phyloP scores from a whole-genome alignment of 2,113 vertebrate genomes.

The sheep (Ovis aries) region DNA sequence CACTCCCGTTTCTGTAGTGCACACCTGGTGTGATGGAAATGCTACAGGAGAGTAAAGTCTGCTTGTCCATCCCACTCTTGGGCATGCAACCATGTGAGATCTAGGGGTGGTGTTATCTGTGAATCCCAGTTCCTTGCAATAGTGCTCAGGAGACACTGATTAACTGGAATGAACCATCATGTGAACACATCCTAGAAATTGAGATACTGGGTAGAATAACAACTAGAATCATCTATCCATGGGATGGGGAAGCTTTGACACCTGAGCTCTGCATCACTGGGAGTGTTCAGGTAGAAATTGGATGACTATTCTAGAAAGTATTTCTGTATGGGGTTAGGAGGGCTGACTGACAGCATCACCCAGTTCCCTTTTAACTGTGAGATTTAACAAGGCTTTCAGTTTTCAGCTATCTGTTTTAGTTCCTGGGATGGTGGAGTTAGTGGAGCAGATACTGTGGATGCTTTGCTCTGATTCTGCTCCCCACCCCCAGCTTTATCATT shows the following conservation, averaged over 20 bases:
- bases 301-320: background rate
- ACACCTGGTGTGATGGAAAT: background rate
- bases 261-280: background rate
- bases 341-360: background rate
- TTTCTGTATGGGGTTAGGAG: background rate
- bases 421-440: background rate
- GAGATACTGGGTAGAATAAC: background rate
- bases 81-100: fast-evolving
- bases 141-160: background rate
- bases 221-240: background rate
- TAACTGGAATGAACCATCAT: background rate
- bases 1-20: background rate
- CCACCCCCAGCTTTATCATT: background rate
- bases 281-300: background rate
- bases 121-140: background rate
- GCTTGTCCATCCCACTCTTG: background rate
- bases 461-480: background rate
- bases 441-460: background rate
- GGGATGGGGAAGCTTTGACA: background rate
- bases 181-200: background rate
- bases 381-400: background rate
- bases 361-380: background rate
- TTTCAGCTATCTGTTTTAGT: background rate
- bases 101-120: fast-evolving
- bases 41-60: background rate